A percentile compares a stretch with the other conserved stretches of the same genome.
Evolutionary conservation across 2,888 invertebrate genomes (phyloP).

Genomic region (Phortica okadai): DNA sequence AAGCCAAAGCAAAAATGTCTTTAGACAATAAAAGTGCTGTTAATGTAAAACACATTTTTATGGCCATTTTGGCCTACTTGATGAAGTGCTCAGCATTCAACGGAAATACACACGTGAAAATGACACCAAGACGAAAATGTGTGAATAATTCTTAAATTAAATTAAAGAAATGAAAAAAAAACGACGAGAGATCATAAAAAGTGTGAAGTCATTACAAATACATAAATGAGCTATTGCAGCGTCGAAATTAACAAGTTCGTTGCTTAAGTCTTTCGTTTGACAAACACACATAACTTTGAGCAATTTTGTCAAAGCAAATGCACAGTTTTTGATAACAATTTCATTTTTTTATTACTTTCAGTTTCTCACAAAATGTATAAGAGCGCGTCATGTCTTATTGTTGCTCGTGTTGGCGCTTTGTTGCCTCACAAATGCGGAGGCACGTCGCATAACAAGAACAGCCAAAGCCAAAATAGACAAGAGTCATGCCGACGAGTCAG

Average conservation of each 20-base stretch:
- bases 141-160: not conserved
- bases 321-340: constrained; percentile 48
- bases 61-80: not conserved
- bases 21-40: not conserved
- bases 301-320: constrained; percentile 35
- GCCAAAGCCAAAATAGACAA: constrained; percentile 43
- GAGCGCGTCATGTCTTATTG: constrained; percentile 57
- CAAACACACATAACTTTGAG: not conserved
- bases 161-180: not conserved
- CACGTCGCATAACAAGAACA: constrained; percentile 40
- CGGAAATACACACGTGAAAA: no score
- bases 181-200: not conserved
- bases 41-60: not conserved
- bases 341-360: constrained; percentile 55
- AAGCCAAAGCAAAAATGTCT: not conserved
- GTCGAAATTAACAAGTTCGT: constrained; percentile 43
- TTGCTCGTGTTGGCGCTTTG: constrained; percentile 58
- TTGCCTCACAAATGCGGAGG: constrained; percentile 54
- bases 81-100: no score
- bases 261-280: constrained; percentile 17
- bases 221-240: constrained; percentile 14
- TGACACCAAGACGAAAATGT: not conserved
- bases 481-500: constrained; percentile 37
- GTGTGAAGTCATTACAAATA: constrained; percentile 22
- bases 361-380: constrained; percentile 63